Percentiles rank a stretch among this genome's conserved stretches.
These are phyloP conservation scores for Kryptolebias ocellatus DNA, from an alignment of 2,797 vertebrate species.

Conservation along the genomic window DNA sequence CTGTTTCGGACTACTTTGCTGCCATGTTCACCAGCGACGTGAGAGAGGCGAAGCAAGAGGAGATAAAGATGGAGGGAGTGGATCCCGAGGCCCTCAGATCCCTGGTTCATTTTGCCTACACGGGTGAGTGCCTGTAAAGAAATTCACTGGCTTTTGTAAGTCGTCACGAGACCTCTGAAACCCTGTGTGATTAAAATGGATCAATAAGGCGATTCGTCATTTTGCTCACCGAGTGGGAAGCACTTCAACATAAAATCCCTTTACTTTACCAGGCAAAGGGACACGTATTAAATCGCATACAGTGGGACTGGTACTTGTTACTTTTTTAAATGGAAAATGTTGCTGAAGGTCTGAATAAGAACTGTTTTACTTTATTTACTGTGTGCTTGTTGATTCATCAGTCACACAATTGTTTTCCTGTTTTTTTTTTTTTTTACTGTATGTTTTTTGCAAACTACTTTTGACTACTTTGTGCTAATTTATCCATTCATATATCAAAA, in stretches of 20 bases:
- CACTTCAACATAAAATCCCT: constrained; percentile 18
- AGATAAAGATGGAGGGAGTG: constrained; percentile 97
- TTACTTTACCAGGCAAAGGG: constrained; percentile 26
- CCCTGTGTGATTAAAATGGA: constrained; percentile 63
- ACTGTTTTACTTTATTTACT: not conserved
- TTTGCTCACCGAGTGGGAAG: constrained; percentile 9
- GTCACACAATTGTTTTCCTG: too few relatives aligned
- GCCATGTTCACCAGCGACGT: constrained; percentile 99
- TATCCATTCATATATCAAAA: too few relatives aligned
- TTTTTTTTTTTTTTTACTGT: not conserved
- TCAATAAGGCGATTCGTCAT: constrained; percentile 53
- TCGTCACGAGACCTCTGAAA: constrained; percentile 52
- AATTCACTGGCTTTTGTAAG: constrained; percentile 57
- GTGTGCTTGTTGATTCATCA: too few relatives aligned
- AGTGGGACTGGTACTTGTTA: not conserved
- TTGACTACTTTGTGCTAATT: too few relatives aligned
- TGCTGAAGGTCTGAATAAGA: not conserved
- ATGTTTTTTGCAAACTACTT: too few relatives aligned
- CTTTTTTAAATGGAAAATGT: not conserved
- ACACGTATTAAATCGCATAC: constrained; percentile 16
- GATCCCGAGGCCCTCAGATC: constrained; percentile 93
- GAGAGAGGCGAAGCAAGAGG: constrained; percentile 94
- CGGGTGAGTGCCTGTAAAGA: constrained; percentile 86
- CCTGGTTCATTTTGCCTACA: constrained; percentile 95
- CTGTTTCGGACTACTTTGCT: constrained; percentile 97